phyloP scores from a whole-genome alignment of 2,113 vertebrate genomes.

The Gobio gobio region DNA sequence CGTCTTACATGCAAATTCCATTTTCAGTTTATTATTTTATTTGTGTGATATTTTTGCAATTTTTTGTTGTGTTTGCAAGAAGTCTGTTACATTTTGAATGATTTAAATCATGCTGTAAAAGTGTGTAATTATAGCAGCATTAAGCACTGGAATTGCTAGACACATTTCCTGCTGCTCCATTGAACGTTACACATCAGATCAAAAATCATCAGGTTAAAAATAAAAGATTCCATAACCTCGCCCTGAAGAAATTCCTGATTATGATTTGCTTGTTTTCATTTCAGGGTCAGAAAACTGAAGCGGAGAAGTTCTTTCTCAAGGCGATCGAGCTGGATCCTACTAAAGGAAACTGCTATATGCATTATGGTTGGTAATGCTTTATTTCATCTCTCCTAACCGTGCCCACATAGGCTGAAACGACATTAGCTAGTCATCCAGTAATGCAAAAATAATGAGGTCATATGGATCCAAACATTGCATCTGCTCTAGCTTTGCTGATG shows the following conservation, averaged over 20 bases:
- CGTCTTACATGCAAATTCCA: background rate
- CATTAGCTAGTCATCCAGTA: background rate
- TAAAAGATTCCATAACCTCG: background rate
- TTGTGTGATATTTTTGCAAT: background rate
- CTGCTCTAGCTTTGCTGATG: background rate
- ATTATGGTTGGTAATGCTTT: slow-evolving; percentile 87
- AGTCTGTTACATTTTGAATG: background rate
- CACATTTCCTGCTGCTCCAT: background rate
- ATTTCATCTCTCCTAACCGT: background rate
- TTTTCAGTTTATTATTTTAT: background rate
- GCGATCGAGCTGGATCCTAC: slow-evolving; percentile 95
- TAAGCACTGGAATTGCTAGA: background rate
- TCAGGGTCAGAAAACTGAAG: slow-evolving; percentile 93
- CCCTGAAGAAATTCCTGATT: slow-evolving; percentile 10
- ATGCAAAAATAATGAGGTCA: slow-evolving; percentile 6
- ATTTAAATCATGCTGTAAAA: background rate
- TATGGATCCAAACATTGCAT: background rate
- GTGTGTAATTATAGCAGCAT: background rate
- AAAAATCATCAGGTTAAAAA: background rate
- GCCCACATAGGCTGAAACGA: background rate
- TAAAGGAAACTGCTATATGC: slow-evolving; percentile 99
- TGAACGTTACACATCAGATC: background rate
- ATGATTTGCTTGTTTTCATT: slow-evolving; percentile 56
- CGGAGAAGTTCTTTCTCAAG: slow-evolving; percentile 94
- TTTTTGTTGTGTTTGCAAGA: background rate